These are phyloP conservation scores for Aphelenchoides besseyi DNA, from an alignment of 1,140 invertebrate species.

Conservation along the genomic window DNA sequence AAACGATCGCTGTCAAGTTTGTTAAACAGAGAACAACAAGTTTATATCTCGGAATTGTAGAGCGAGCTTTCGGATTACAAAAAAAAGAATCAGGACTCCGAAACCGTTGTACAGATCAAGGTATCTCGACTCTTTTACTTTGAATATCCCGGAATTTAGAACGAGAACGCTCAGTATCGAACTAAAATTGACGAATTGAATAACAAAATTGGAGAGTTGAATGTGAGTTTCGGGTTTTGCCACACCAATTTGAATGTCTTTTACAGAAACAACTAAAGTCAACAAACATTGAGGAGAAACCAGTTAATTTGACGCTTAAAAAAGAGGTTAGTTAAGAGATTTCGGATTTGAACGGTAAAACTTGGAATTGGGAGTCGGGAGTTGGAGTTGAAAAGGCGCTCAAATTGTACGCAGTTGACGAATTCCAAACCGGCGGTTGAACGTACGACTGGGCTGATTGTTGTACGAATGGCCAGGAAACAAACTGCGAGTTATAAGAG, in stretches of 20 bases:
- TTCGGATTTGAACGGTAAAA: neutral
- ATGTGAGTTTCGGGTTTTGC: constrained; percentile 4
- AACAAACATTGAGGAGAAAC: too few relatives aligned
- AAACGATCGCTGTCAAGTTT: neutral
- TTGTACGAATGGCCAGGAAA: neutral
- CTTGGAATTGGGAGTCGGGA: neutral
- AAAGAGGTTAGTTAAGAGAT: neutral
- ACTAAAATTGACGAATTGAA: constrained; percentile 25
- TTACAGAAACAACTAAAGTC: neutral
- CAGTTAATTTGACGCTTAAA: too few relatives aligned
- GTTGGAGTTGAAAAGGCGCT: neutral
- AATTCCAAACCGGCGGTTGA: neutral
- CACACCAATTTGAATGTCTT: neutral
- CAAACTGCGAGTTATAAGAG: neutral
- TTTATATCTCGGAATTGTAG: too few relatives aligned
- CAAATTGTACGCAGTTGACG: neutral
- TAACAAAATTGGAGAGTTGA: neutral
- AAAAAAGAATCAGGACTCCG: neutral
- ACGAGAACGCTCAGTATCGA: constrained; percentile 29
- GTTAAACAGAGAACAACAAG: too few relatives aligned
- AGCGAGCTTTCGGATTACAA: neutral
- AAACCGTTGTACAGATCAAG: constrained; percentile 6
- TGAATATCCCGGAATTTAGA: constrained; percentile 28
- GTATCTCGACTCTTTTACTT: constrained; percentile 4
- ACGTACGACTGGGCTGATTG: neutral